Evolutionary conservation across 2,113 vertebrate genomes (phyloP), one percentile per base, ranked within the genome.

Genomic region (Quiscalus mexicanus): DNA sequence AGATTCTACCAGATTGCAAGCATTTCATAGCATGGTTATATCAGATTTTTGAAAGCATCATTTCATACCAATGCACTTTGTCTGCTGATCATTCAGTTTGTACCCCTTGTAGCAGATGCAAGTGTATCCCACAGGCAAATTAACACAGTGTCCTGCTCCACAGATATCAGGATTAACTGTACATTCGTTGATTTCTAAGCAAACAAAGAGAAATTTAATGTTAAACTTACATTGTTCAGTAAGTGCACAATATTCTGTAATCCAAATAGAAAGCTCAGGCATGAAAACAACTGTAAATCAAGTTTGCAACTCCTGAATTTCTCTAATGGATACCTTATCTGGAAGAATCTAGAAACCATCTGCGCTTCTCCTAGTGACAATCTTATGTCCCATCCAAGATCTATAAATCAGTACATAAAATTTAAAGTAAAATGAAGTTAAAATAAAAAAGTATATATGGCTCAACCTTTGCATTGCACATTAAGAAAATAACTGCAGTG

Each of bases 101-200:
- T 98, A 99, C 6, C 99, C 99, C 13, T 98, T 93, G 2, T 98
- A 93, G 96, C 99, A 99, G 93, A 99, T 98, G 95, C 99, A 99
- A 78, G 98, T 98, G 87, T 99, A 99, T 90, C 99, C 98, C 91
- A 98, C 98, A 0, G 98, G 98, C 31, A 99, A 98, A 97, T 99
- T 99, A 96, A 99, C 98, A 86, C 99, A 99, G 82, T 99, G 95
- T 47, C 99, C 99, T 17, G 97, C 98, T 88, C 99, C 99, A 95
- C 99, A 99, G 78, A 99, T 99, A 83, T 98, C 98, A 21, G 99
- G 99, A 93, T 98, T 99, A 83, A 99, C 98, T 31, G 98, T 98
- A 81, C 99, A 99, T 88, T 99, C 99, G 11, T 99, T 98, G 96
- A 99, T 99, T 98, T 99, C 99, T 99, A 97, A 65, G 90, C 68